Conservation (phyloP, 2,113 vertebrate genomes). For the Mustela nigripes region DNA sequence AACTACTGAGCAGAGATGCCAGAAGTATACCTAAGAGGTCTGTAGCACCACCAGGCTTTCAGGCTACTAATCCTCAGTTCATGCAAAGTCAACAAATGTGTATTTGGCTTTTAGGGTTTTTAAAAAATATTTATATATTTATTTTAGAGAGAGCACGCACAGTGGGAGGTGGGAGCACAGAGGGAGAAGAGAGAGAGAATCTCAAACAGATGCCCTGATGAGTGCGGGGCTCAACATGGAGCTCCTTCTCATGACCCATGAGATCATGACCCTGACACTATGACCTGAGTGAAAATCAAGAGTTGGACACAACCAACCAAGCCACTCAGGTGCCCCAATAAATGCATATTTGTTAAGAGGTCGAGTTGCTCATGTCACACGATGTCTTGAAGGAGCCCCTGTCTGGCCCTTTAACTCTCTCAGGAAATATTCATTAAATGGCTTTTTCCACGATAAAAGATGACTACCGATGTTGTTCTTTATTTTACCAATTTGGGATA, state of each 20-base stretch:
- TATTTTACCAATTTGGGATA: neutral
- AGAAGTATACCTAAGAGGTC: neutral
- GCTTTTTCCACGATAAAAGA: neutral
- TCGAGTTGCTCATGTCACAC: neutral
- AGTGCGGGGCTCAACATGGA: neutral
- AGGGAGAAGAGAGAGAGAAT: neutral
- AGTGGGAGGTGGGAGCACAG: neutral
- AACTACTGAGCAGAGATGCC: neutral
- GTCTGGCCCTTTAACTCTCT: neutral
- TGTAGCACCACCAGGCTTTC: fast-evolving
- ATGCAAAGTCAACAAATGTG: neutral
- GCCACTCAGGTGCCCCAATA: neutral
- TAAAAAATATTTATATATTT: neutral
- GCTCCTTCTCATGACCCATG: neutral
- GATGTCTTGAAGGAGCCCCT: neutral
- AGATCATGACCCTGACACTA: neutral
- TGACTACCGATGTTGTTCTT: neutral
- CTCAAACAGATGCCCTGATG: neutral
- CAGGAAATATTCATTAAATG: neutral
- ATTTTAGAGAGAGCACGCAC: neutral
- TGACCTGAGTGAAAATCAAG: neutral
- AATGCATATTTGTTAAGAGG: neutral
- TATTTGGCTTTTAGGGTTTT: neutral
- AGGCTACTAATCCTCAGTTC: neutral
- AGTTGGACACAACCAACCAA: neutral